Conservation (phyloP, 2,113 vertebrate genomes). For the Catharus bicknelli region DNA sequence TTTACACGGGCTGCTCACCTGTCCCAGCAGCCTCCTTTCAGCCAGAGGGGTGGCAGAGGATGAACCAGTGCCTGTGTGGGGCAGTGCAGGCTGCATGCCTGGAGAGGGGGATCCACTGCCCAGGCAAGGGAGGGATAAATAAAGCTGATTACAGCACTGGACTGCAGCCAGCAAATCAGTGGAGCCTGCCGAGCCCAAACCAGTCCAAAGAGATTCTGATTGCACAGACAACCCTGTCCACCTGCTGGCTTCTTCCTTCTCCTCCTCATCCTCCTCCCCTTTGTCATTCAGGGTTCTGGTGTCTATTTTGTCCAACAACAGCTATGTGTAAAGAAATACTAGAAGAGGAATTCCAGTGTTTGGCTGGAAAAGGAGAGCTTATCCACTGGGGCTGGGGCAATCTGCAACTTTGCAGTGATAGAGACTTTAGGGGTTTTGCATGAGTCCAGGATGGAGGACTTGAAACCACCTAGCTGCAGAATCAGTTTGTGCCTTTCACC, state of each 20-base stretch:
- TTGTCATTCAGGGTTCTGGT: neutral
- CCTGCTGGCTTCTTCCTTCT: neutral
- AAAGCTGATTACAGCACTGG: neutral
- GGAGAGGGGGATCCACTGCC: neutral
- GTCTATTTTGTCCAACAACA: neutral
- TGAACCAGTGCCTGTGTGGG: accelerated
- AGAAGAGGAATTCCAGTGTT: neutral
- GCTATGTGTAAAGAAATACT: neutral
- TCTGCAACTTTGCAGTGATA: accelerated
- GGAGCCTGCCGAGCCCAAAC: neutral
- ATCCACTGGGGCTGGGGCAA: neutral
- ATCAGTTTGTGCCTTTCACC: neutral
- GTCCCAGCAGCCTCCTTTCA: neutral
- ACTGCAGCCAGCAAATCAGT: neutral
- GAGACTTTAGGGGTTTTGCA: neutral
- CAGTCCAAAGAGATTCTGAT: neutral
- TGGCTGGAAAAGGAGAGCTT: neutral
- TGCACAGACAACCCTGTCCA: accelerated
- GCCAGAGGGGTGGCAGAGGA: neutral
- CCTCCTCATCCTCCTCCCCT: neutral
- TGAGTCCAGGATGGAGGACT: neutral
- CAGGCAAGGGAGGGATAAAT: neutral
- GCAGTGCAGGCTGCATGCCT: accelerated
- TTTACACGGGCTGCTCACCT: accelerated
- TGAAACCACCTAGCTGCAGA: accelerated